Conservation (phyloP, 1,140 invertebrate genomes). For the Saccostrea glomerata region DNA sequence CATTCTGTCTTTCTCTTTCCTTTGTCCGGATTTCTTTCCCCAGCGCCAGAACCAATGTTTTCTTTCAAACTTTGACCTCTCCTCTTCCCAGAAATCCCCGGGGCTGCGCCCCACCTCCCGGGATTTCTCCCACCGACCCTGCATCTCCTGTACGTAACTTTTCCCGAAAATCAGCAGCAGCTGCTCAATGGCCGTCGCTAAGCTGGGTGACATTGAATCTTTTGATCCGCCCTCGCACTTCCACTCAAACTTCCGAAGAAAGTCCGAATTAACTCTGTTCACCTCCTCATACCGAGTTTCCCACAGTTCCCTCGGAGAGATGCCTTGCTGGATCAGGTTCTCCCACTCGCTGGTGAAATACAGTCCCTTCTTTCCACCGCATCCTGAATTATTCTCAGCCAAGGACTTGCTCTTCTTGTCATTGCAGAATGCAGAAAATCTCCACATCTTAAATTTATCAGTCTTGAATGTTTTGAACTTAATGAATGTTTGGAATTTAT, state of each 20-base stretch:
- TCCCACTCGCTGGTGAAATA: not conserved
- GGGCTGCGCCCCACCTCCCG: not conserved
- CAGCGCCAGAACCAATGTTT: conserved; percentile 8
- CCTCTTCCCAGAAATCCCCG: not conserved
- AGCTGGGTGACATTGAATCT: not conserved
- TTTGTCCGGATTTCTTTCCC: not conserved
- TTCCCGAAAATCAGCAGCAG: conserved; percentile 1
- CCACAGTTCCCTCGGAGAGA: not conserved
- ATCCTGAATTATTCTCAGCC: not conserved
- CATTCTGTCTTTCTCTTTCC: not conserved
- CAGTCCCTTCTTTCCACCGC: not conserved
- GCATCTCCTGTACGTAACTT: not conserved
- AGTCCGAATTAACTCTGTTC: not conserved
- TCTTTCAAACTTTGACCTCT: not conserved
- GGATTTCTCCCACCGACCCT: not conserved
- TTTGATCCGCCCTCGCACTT: not conserved
- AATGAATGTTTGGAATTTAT: not conserved
- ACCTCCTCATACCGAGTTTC: not conserved
- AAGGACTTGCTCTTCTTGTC: not conserved
- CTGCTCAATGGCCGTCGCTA: not conserved
- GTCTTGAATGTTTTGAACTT: not conserved
- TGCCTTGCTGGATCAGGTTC: not conserved
- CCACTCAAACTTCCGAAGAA: not conserved
- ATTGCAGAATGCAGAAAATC: not conserved
- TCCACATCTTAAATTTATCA: not conserved